These are phyloP conservation scores for Elgaria multicarinata DNA, from an alignment of 2,113 vertebrate genomes.

Conservation along the genomic window DNA sequence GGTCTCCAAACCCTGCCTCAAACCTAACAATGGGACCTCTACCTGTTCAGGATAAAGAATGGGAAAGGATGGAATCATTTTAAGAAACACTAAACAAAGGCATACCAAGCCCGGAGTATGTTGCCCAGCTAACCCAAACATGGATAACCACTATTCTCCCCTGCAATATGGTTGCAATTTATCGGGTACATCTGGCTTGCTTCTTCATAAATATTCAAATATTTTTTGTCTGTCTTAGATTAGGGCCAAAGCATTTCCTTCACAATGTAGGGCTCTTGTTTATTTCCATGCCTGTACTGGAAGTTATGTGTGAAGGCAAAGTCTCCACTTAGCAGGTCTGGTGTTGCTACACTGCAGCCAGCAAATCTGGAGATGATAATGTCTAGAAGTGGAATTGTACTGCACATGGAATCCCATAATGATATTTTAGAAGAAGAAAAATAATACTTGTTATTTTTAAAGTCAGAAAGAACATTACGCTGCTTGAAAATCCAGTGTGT, in stretches of 20 bases:
- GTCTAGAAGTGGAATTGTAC: neutral
- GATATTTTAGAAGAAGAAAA: constrained; percentile 34
- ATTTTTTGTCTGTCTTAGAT: neutral
- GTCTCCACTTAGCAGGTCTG: neutral
- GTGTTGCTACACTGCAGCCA: neutral
- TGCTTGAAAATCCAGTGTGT: constrained; percentile 59
- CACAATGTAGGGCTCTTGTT: neutral
- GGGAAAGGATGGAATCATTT: neutral
- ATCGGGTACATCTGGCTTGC: neutral
- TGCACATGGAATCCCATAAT: neutral
- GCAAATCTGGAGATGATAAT: neutral
- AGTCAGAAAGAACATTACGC: constrained; percentile 55
- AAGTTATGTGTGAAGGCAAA: neutral
- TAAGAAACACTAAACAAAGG: neutral
- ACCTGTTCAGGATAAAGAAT: neutral
- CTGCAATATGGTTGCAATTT: neutral
- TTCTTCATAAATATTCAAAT: neutral
- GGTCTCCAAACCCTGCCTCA: neutral
- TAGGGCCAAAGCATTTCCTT: neutral
- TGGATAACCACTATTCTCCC: neutral
- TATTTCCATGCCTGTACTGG: neutral
- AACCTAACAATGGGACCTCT: neutral
- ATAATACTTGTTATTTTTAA: fast-evolving
- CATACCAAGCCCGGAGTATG: neutral
- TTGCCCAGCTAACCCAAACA: neutral